phyloP scores from a whole-genome alignment of 2,888 invertebrate species.

The Cantharis nigra region DNA sequence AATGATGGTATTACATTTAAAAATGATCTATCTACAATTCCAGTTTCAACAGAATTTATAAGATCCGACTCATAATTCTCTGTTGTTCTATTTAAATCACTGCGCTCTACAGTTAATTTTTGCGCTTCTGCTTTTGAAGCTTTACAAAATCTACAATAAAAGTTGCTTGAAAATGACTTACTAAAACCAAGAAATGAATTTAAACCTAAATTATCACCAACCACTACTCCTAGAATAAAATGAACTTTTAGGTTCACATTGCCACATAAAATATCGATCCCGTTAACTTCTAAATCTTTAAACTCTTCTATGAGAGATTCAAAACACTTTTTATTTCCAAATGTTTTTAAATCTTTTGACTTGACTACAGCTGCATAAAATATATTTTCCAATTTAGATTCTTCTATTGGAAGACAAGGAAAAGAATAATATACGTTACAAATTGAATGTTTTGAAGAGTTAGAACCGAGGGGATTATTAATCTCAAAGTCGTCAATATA shows the following conservation, averaged over 20 bases:
- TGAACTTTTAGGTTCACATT: background rate
- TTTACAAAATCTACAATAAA: background rate
- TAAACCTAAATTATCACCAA: conserved; percentile 3
- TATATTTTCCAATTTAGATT: background rate
- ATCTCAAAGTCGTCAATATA: conserved; percentile 40
- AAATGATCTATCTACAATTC: too few species aligned
- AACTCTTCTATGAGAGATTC: background rate
- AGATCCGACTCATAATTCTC: too few species aligned
- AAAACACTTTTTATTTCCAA: conserved; percentile 1
- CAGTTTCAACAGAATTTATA: too few species aligned
- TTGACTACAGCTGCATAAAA: conserved; percentile 29
- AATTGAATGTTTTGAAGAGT: conserved; percentile 32
- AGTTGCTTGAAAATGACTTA: conserved; percentile 3
- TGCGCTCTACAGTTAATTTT: conserved; percentile 7
- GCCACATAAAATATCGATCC: background rate
- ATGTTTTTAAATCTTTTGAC: conserved; percentile 11
- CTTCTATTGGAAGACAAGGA: conserved; percentile 27
- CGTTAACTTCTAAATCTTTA: background rate
- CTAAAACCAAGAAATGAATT: conserved; percentile 1
- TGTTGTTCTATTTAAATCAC: too few species aligned
- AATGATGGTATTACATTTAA: too few species aligned
- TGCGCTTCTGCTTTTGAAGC: background rate
- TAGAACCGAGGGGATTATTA: conserved; percentile 38
- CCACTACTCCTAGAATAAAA: background rate
- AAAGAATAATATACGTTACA: conserved; percentile 38